Evolutionary conservation across 2,888 invertebrate genomes (phyloP).

Genomic region (Petrophora chlorosata): DNA sequence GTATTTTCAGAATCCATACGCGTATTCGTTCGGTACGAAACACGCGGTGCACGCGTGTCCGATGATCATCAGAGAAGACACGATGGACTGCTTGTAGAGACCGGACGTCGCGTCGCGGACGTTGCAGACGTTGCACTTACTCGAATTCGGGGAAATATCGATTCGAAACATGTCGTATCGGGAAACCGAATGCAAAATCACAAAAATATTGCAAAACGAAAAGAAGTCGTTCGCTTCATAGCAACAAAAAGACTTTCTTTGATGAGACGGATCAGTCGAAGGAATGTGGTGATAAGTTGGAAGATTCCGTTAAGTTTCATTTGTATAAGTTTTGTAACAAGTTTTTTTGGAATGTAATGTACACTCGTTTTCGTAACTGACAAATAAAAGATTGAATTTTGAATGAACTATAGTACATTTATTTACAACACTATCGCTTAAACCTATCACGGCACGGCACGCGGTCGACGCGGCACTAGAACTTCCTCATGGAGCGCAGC

Average conservation of each 20-base stretch:
- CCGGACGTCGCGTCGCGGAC: not conserved
- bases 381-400: constrained; percentile 1
- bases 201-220: not conserved
- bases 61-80: constrained; percentile 84
- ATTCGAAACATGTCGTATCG: not conserved
- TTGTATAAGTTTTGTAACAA: constrained; percentile 3
- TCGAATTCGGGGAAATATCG: too few species aligned
- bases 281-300: too few species aligned
- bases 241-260: too few species aligned
- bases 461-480: constrained; percentile 58
- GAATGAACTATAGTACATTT: not conserved
- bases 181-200: too few species aligned
- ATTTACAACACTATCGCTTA: not conserved
- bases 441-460: too few species aligned
- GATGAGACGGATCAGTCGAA: too few species aligned
- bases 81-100: constrained; percentile 77
- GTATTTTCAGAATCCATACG: constrained; percentile 64
- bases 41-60: constrained; percentile 81
- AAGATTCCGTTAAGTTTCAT: too few species aligned
- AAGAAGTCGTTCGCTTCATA: not conserved
- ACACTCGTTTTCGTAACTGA: not conserved
- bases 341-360: too few species aligned
- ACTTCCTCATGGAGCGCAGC: constrained; percentile 83
- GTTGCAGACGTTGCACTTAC: too few species aligned
- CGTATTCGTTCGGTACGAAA: constrained; percentile 85